Evolutionary conservation across 2,113 vertebrate genomes (phyloP).

Genomic region (Pristiophorus japonicus): DNA sequence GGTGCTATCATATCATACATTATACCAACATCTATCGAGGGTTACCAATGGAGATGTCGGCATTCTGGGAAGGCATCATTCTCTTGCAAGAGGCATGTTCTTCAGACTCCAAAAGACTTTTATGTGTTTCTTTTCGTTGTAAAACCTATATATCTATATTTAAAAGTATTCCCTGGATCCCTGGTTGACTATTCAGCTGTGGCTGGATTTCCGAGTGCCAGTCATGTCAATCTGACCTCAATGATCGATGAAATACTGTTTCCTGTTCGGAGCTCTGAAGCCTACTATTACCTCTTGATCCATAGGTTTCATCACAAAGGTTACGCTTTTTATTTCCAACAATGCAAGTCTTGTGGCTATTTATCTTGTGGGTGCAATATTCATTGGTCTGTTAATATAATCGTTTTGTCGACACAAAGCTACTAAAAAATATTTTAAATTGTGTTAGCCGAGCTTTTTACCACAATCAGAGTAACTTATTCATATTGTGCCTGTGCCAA

Average conservation of each 20-base stretch:
- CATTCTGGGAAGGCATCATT: neutral
- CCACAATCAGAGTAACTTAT: neutral
- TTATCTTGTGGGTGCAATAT: neutral
- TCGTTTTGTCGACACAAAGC: neutral
- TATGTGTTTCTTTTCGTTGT: neutral
- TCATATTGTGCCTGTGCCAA: neutral
- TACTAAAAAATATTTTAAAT: neutral
- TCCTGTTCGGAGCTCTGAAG: neutral
- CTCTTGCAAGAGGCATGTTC: neutral
- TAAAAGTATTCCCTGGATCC: neutral
- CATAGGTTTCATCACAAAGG: neutral
- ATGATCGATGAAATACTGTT: neutral
- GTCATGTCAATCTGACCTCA: neutral
- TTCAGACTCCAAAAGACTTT: neutral
- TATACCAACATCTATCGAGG: too few relatives aligned
- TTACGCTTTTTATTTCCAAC: neutral
- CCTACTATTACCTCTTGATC: neutral
- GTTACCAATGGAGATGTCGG: neutral
- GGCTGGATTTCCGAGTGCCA: neutral
- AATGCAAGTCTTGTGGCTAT: neutral
- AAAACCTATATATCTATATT: neutral
- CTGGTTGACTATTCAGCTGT: neutral
- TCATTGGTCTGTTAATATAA: neutral
- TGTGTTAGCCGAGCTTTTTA: neutral
- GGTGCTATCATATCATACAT: neutral